A percentile compares a stretch with the other conserved stretches of the same genome.
Conservation (phyloP, 2,113 vertebrate species). For the Thalassoma bifasciatum region DNA sequence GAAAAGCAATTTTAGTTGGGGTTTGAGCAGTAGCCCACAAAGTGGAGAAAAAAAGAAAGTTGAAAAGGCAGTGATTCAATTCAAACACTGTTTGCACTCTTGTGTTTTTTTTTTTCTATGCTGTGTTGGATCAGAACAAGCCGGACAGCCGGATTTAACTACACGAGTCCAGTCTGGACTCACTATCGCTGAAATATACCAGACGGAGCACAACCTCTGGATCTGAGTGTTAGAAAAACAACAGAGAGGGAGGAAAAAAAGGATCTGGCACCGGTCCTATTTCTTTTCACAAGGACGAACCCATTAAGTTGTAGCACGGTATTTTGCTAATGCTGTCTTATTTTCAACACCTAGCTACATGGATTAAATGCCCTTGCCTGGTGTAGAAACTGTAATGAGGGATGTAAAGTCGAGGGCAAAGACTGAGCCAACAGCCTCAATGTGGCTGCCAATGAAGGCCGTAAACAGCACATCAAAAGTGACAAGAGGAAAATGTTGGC, state of each 20-base stretch:
- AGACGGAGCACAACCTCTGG: slow-evolving; percentile 6
- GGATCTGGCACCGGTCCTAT: slow-evolving; percentile 19
- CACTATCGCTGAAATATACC: slow-evolving; percentile 19
- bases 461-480: slow-evolving; percentile 35
- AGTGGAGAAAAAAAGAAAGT: slow-evolving; percentile 22
- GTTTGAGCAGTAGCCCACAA: slow-evolving; percentile 24
- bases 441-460: slow-evolving; percentile 9
- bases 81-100: background rate
- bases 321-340: slow-evolving; percentile 41
- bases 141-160: slow-evolving; percentile 18
- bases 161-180: slow-evolving; percentile 15
- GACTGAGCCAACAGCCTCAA: slow-evolving; percentile 18
- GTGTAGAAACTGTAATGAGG: slow-evolving; percentile 25
- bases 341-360: slow-evolving; percentile 32
- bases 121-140: slow-evolving; percentile 20
- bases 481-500: slow-evolving; percentile 9
- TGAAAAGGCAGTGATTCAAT: slow-evolving; percentile 6
- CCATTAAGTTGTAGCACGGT: slow-evolving; percentile 37
- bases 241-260: background rate
- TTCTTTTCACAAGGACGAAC: slow-evolving; percentile 41
- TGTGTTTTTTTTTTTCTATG: slow-evolving; percentile 7
- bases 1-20: slow-evolving; percentile 35
- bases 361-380: slow-evolving; percentile 37
- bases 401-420: slow-evolving; percentile 17
- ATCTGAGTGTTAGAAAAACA: slow-evolving; percentile 18